Evolutionary conservation across 2,797 vertebrate species (phyloP), one percentile per base, ranked within the genome.

Genomic region (Takifugu rubripes): DNA sequence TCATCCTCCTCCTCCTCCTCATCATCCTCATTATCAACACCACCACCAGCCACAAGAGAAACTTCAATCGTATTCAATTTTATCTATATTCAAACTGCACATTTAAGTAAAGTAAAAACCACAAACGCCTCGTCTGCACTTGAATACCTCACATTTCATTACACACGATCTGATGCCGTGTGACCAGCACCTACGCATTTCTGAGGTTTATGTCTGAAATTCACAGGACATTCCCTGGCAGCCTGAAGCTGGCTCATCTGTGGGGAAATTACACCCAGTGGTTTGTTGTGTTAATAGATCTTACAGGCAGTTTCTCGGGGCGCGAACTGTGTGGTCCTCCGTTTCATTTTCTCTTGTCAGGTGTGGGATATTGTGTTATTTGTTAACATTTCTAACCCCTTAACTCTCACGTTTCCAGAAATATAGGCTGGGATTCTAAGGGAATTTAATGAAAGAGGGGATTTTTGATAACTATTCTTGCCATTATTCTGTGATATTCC

Each of bases 211-310:
- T 57, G 59, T 58, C 73, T 70, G 71, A 84, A 77, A 65, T 66
- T 33, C 69, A 54, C 43, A 1, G 58, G 70, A 80, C 73, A 79
- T 84, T 89, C 78, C 65, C 85, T 73, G 71, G 82, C 69, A 67
- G 59, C 0, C 59, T 61, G 61, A 63, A 60, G 56, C 78, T 74
- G 78, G 78, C 80, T 84, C 78, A 84, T 84, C 84, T 70, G 67
- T 7, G 25, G 64, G 82, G 81, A 84, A 84, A 86, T 82, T 84
- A 84, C 68, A 70, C 68, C 70, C 80, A 55, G 84, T 10, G 82
- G 81, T 85, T 87, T 88, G 82, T 88, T 88, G 74, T 85, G 70
- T 84, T 85, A 84, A 82, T 79, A 74, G 72, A 77, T 80, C 74
- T 82, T 15, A 50, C 59, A 63, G 82, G 61, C 74, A 46, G 70